Conservation (phyloP, 2,113 vertebrate genomes). For the Pseudolaguvia tuberculata region DNA sequence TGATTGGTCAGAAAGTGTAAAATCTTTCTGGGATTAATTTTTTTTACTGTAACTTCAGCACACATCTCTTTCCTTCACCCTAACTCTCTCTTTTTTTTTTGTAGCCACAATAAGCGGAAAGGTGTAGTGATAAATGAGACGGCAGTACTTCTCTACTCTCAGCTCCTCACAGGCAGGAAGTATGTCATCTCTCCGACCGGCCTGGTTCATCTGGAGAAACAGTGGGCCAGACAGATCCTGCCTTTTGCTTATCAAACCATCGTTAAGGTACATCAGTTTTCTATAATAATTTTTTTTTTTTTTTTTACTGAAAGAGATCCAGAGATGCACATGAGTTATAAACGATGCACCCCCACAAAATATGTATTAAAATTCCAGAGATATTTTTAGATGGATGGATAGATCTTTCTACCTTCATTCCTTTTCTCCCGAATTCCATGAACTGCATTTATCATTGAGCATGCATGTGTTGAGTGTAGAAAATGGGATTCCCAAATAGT, state of each 20-base stretch:
- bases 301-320: background rate
- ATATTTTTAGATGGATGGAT: no score
- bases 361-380: background rate
- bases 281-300: no score
- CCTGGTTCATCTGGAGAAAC: constrained; percentile 87
- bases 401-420: no score
- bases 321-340: background rate
- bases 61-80: background rate
- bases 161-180: constrained; percentile 84
- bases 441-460: no score
- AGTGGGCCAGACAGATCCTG: constrained; percentile 92
- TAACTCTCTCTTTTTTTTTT: constrained; percentile 20
- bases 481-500: no score
- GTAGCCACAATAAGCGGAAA: constrained; percentile 85
- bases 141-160: constrained; percentile 77
- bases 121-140: constrained; percentile 89
- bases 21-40: no score
- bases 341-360: background rate
- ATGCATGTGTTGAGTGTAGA: no score
- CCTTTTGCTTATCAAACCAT: constrained; percentile 87
- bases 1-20: background rate
- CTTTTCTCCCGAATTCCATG: no score
- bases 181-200: constrained; percentile 84
- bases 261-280: constrained; percentile 75
- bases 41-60: background rate